Evolutionary conservation across 2,113 vertebrate species (phyloP), one percentile per base, ranked within the genome.

Genomic region (Ciconia maguari): DNA sequence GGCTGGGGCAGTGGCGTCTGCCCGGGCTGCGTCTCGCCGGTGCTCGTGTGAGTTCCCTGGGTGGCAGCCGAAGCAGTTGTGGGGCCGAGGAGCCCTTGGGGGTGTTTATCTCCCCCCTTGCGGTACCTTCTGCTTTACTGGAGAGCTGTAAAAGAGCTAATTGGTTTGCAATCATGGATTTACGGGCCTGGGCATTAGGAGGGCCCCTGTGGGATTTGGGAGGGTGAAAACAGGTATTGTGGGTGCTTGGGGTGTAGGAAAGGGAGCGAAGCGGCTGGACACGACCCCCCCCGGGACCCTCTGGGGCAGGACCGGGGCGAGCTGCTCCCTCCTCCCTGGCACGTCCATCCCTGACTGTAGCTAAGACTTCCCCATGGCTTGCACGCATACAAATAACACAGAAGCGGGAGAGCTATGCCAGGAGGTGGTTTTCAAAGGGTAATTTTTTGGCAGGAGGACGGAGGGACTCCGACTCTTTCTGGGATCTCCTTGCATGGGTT

Each of bases 311-410:
- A 19, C 17, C 6, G 1, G 72, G 46, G 14, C 0, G 6, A 36
- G 55, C 55, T 42, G 57, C 20, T 20, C 70, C 34, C 20, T 49
- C 26, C 29, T 68, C 30, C 46, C 30, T 13, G 10, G 27, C 18
- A 2, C 10, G 0, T 19, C 36, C 57, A 12, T 32, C 60, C 32
- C 41, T 2, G 34, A 0, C 29, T 51, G 6, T 0, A 5, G 48
- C 76, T 5, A 16, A 22, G 46, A 18, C 5, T 13, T 2, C 41
- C 44, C 25, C 10, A 25, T 5, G 1, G 29, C 26, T 32, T 3
- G 21, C 26, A 3, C 0, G 1, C 14, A 0, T 65, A 30, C 25
- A 44, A 58, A 41, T 9, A 13, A n/a, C n/a, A 9, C 20, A 5
- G 2, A 41, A 25, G 13, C 3, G 20, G 36, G 38, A 62, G 36